Conservation (phyloP, 2,797 vertebrate species). For the Semaprochilodus insignis region DNA sequence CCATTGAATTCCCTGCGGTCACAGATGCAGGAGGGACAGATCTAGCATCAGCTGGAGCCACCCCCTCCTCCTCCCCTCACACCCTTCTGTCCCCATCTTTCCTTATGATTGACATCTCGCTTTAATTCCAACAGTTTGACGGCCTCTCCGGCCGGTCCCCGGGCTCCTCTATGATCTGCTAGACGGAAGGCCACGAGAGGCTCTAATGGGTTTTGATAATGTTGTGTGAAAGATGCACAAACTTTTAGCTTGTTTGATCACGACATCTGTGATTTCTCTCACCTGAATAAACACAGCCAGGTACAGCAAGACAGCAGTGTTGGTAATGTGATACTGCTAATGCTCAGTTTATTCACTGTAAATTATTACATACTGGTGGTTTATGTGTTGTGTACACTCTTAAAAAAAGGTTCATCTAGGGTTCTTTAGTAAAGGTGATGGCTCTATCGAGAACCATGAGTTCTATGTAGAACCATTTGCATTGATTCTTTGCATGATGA, state of each 20-base stretch:
- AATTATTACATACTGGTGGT: too few relatives aligned
- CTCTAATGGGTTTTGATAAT: conserved; percentile 9
- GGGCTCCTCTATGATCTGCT: background rate
- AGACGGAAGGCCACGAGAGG: background rate
- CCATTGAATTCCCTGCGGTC: conserved; percentile 16
- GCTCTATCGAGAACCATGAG: too few relatives aligned
- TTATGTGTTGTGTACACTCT: too few relatives aligned
- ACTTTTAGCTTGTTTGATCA: background rate
- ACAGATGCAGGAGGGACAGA: conserved; percentile 20
- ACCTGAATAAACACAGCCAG: background rate
- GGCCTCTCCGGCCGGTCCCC: background rate
- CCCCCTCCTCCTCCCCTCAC: background rate
- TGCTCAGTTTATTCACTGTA: too few relatives aligned
- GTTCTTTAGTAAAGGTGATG: too few relatives aligned
- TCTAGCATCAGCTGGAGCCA: conserved; percentile 22
- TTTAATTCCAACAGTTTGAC: conserved; percentile 31
- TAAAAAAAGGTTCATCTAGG: too few relatives aligned
- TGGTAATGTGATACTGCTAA: too few relatives aligned
- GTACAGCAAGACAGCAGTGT: too few relatives aligned
- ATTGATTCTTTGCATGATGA: too few relatives aligned
- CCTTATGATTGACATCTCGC: conserved; percentile 14
- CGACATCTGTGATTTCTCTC: background rate
- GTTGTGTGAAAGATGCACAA: background rate
- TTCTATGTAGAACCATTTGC: too few relatives aligned
- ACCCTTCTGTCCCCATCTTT: background rate